These are phyloP conservation scores for Caenorhabditis macrosperma DNA, from an alignment of 2,888 invertebrate species.

Conservation along the genomic window DNA sequence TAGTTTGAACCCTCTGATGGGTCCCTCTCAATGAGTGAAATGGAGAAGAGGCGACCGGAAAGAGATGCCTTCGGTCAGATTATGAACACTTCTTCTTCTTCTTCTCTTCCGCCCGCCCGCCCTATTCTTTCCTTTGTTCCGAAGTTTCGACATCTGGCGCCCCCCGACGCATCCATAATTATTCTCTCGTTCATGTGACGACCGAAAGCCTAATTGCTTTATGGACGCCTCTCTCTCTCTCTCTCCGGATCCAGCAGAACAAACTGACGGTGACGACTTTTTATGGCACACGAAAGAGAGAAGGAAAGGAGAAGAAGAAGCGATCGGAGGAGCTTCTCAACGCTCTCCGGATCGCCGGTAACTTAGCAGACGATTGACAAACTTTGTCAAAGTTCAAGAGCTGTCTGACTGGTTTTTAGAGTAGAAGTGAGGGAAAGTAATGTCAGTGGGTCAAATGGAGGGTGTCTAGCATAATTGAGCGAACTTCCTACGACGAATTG, in stretches of 20 bases:
- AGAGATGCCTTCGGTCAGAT: conserved; percentile 22
- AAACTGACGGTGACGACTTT: neutral
- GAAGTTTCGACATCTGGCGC: conserved; percentile 30
- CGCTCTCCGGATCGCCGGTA: too few species aligned
- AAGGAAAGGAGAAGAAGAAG: neutral
- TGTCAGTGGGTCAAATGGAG: neutral
- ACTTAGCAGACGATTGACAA: too few species aligned
- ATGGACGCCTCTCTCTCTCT: neutral
- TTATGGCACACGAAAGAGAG: neutral
- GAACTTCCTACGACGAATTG: neutral
- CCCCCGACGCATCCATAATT: conserved; percentile 31
- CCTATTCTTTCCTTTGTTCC: conserved; percentile 10
- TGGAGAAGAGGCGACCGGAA: neutral
- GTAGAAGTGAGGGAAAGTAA: conserved; percentile 1
- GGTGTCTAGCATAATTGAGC: neutral
- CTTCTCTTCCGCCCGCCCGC: conserved; percentile 1
- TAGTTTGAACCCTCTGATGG: neutral
- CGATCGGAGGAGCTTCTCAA: too few species aligned
- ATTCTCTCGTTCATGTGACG: conserved; percentile 42
- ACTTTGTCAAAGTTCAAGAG: too few species aligned
- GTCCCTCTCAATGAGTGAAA: neutral
- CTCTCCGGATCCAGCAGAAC: neutral
- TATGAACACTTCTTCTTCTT: conserved; percentile 18
- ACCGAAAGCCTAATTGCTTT: conserved; percentile 48
- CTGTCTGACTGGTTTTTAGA: conserved; percentile 14